A percentile compares a stretch with the other conserved stretches of the same genome.
Conservation (phyloP, 2,113 vertebrate species). For the Cyprinodon variegatus region DNA sequence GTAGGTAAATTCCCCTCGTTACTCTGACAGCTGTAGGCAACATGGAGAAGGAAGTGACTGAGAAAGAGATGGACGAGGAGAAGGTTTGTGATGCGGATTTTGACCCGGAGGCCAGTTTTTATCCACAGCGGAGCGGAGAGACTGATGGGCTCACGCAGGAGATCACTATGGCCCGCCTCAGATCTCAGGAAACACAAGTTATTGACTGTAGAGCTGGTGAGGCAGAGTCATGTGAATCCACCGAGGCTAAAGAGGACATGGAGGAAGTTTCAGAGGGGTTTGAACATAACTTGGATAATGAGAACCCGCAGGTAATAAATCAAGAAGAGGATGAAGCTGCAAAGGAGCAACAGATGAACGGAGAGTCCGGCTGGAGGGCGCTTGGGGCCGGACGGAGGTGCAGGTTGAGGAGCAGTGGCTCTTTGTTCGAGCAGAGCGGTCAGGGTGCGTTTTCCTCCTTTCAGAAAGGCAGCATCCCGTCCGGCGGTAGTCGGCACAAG, state of each 20-base stretch:
- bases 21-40: slow-evolving; percentile 44
- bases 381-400: slow-evolving; percentile 66
- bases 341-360: slow-evolving; percentile 69
- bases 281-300: slow-evolving; percentile 42
- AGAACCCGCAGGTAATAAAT: slow-evolving; percentile 46
- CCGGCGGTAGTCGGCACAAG: slow-evolving; percentile 79
- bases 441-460: slow-evolving; percentile 56
- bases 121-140: slow-evolving; percentile 31
- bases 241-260: slow-evolving; percentile 55
- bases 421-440: slow-evolving; percentile 64
- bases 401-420: slow-evolving; percentile 64
- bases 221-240: slow-evolving; percentile 40
- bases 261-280: slow-evolving; percentile 56
- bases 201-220: slow-evolving; percentile 47
- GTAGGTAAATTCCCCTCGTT: slow-evolving; percentile 28
- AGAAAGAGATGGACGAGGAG: slow-evolving; percentile 66
- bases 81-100: slow-evolving; percentile 42
- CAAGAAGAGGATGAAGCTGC: slow-evolving; percentile 71
- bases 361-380: slow-evolving; percentile 71
- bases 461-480: slow-evolving; percentile 64
- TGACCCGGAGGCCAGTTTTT: slow-evolving; percentile 8
- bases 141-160: slow-evolving; percentile 36
- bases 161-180: slow-evolving; percentile 27
- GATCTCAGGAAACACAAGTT: slow-evolving; percentile 60
- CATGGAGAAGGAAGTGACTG: slow-evolving; percentile 63